Base-by-base conservation (phyloP, 1,140 invertebrate species). In the Anastrepha obliqua region DNA sequence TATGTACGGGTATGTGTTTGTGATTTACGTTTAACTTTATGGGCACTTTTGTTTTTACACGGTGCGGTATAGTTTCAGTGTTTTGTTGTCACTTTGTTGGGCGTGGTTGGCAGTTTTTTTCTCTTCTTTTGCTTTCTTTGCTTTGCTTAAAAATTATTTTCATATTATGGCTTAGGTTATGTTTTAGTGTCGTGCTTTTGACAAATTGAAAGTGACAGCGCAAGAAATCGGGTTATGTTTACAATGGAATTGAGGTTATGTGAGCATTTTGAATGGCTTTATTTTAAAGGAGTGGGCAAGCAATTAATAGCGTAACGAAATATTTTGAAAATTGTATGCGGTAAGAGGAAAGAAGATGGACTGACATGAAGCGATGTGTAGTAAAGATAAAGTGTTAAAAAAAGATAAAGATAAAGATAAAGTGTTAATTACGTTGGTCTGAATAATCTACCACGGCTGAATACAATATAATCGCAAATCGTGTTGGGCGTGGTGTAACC, bases 221-320 rank as follows among this genome's bases (percentile, higher is more conserved):
- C 42, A n/a, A 74, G 39, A 74, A 74, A 74, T 17, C 47, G 15
- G 42, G 70, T 74, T 74, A 74, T 42, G 70, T 74, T 74, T 47
- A 74, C 44, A 17, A 51, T 5, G 44, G 9, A 47, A 74, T 74
- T 74, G 29, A 67, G 64, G 29, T 39, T 67, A 67, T 67, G 29
- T 39, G 64, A 29, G 64, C 15, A n/a, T 17, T 62, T 15, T 29
- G 29, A 29, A 29, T 29, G 29, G 29, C 29, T 62, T 62, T 62
- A 17, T 62, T 62, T 62, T n/a, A 13, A 62, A 62, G 60, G 60
- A 62, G 60, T 62, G 60, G 60, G 60, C 8, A 15, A 13, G 5
- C 8, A 62, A 62, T 62, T 62, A 4, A 55, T 55, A 55, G 60
- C 60, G 60, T 62, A 4, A 13, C n/a, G 15, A 9, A 3, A 1